Percentiles rank a stretch among this genome's conserved stretches.
Evolutionary conservation across 92 coral and sea anemone genomes (phyloP).

Genomic region (Paramuricea clavata): DNA sequence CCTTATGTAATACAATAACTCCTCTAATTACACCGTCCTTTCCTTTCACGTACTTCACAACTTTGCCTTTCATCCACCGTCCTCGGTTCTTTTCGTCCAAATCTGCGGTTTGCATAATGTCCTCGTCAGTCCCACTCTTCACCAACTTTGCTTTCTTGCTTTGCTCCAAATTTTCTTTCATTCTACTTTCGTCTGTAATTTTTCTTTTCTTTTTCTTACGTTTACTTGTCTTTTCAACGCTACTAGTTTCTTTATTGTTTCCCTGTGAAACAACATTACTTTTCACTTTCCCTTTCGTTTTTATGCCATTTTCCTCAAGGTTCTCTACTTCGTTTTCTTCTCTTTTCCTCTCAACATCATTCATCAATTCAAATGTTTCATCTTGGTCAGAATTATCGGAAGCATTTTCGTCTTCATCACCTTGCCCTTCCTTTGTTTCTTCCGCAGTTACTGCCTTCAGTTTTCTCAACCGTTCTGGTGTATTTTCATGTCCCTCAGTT

Average conservation of each 20-base stretch:
- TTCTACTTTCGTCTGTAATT: conserved; percentile 19
- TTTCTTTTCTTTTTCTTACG: conserved; percentile 20
- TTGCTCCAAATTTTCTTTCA: conserved; percentile 28
- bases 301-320: conserved; percentile 26
- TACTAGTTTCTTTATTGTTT: not conserved
- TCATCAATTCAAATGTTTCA: conserved; percentile 87
- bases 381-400: conserved; percentile 60
- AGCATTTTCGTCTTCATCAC: conserved; percentile 41
- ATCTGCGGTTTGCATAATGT: not conserved
- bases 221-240: conserved; percentile 21
- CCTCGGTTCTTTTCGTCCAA: too few species aligned
- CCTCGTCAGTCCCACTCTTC: not conserved
- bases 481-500: not conserved
- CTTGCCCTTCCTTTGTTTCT: conserved; percentile 57
- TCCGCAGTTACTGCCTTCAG: conserved; percentile 72
- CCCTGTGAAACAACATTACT: not conserved
- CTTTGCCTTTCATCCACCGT: too few species aligned
- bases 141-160: not conserved
- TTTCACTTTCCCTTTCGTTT: conserved; percentile 13
- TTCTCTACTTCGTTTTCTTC: too few species aligned
- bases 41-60: too few species aligned
- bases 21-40: too few species aligned
- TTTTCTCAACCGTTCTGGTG: conserved; percentile 10
- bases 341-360: too few species aligned
- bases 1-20: too few species aligned